Evolutionary conservation across 2,113 vertebrate species (phyloP).

Genomic region (Anseranas semipalmata): DNA sequence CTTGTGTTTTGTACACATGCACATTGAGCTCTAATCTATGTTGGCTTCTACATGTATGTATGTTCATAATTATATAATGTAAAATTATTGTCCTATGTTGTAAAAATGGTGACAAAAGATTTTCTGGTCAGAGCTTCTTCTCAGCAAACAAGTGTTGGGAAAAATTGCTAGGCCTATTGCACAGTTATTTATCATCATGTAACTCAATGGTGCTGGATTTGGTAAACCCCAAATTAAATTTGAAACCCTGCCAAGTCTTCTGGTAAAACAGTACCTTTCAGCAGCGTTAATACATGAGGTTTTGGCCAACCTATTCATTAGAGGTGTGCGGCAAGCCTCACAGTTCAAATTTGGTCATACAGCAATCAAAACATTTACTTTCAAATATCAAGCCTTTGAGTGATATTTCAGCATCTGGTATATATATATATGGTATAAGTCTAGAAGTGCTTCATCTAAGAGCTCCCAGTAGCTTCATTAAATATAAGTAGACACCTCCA

Average conservation of each 20-base stretch:
- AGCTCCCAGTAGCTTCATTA: not conserved
- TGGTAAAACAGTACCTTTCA: not conserved
- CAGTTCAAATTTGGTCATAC: not conserved
- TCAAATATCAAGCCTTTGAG: not conserved
- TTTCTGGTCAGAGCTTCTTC: not conserved
- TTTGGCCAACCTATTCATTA: not conserved
- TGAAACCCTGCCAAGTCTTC: not conserved
- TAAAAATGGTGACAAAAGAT: not conserved
- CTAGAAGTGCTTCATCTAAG: not conserved
- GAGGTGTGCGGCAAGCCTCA: not conserved
- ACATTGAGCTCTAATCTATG: not conserved
- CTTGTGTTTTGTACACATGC: not conserved
- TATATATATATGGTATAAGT: not conserved
- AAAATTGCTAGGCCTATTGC: not conserved
- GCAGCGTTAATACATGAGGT: not conserved
- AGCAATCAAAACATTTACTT: not conserved
- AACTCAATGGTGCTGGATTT: not conserved
- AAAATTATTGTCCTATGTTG: not conserved
- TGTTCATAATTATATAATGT: not conserved
- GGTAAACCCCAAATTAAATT: not conserved
- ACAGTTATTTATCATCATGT: not conserved
- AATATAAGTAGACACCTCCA: not conserved
- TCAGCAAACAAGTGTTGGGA: not conserved
- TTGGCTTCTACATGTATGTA: fast-evolving
- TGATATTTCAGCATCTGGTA: not conserved